A percentile compares a stretch with the other conserved stretches of the same genome.
phyloP scores from a whole-genome alignment of 2,888 invertebrate genomes.

The Temnothorax ravouxi region DNA sequence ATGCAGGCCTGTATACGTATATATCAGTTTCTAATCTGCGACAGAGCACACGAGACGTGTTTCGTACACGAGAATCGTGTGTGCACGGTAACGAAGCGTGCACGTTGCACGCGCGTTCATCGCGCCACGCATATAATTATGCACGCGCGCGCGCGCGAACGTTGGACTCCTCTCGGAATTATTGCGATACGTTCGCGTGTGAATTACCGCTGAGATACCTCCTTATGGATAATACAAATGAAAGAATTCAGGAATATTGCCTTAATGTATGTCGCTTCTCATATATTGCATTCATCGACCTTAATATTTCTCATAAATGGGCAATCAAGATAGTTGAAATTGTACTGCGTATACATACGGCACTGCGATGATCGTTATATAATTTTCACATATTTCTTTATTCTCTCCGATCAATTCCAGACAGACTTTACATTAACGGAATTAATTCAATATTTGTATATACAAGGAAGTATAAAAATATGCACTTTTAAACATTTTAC shows the following conservation, averaged over 20 bases:
- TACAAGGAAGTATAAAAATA: neutral
- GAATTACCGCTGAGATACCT: slow-evolving; percentile 18
- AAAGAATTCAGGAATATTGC: slow-evolving; percentile 32
- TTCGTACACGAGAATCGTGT: slow-evolving; percentile 21
- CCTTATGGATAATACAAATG: slow-evolving; percentile 19
- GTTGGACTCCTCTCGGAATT: slow-evolving; percentile 27
- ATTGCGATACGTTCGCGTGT: slow-evolving; percentile 24
- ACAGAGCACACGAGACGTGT: slow-evolving; percentile 42
- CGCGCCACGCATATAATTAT: slow-evolving; percentile 48
- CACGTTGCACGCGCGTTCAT: slow-evolving; percentile 19
- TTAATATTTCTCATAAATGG: slow-evolving; percentile 8
- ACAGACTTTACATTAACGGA: neutral
- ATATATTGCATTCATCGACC: neutral
- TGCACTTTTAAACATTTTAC: neutral
- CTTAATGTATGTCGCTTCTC: slow-evolving; percentile 17
- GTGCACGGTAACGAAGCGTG: slow-evolving; percentile 40
- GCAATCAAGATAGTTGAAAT: neutral
- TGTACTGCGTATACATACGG: neutral
- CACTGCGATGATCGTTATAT: neutral
- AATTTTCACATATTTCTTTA: neutral
- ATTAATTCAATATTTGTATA: neutral
- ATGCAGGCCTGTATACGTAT: slow-evolving; percentile 41
- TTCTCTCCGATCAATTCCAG: neutral
- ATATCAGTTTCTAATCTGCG: slow-evolving; percentile 56
- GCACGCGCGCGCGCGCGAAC: slow-evolving; percentile 29